Base-by-base conservation (phyloP, 1,140 invertebrate genomes). In the Diorhabda sublineata region DNA sequence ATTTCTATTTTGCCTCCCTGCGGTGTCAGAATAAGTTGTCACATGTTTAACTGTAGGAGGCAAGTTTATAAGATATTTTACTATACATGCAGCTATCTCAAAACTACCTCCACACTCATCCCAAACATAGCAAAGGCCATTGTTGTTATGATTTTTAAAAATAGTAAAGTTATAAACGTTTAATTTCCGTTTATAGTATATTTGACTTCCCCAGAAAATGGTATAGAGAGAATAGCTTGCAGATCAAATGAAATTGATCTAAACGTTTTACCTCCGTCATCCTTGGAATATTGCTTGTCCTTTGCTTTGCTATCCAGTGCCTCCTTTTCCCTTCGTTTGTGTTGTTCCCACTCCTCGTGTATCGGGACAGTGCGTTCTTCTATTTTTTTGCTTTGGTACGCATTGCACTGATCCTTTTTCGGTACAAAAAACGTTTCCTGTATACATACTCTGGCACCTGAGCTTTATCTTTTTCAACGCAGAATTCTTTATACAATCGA, bases 181-280 rank as follows among this genome's bases (percentile, higher is more conserved):
- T 41, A 60, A 42, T 60, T 26, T 60, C 1, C 0, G 58, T 60
- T 7, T 60, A 60, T 60, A 42, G 42, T 7, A 60, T 2, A 60
- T 42, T 60, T 60, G 58, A 42, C n/a, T 60, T 60, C 58, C 26
- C n/a, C 58, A 60, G 58, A 4, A 60, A 41, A 42, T 60, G 9
- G 58, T 41, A 59, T 6, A 6, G 11, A 41, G 3, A 59, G 26
- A 26, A 59, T 59, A 26, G 4, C 58, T 59, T 59, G 58, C 11
- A 59, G 42, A 2, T 59, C 58, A 59, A 59, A 59, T 41, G 26
- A 26, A 26, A 59, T 26, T 59, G 58, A 11, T 59, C 9, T 11
- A 59, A 5, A 59, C 42, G 4, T n/a, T 59, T 41, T 41, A 59
- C 26, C 0, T 59, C 5, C 42, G 42, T 11, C 42, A 41, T 59